A percentile compares a stretch with the other conserved stretches of the same genome.
Evolutionary conservation across 1,140 invertebrate genomes (phyloP).

Genomic region (Drosophila repleta): DNA sequence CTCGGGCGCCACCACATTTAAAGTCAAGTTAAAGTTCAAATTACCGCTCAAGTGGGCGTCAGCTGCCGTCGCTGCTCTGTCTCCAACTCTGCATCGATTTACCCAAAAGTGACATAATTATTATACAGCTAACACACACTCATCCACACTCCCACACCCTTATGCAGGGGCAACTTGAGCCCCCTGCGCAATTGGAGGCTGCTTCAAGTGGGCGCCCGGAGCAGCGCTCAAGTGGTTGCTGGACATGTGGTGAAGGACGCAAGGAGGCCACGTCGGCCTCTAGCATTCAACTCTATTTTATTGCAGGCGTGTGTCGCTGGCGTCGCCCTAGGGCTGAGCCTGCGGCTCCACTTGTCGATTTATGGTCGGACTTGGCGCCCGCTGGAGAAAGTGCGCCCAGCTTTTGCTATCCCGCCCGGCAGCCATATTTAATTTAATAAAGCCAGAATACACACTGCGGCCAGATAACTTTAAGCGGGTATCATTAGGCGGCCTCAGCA

Average conservation of each 20-base stretch:
- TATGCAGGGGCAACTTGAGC: slow-evolving; percentile 23
- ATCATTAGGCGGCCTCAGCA: slow-evolving; percentile 55
- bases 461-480: slow-evolving; percentile 67
- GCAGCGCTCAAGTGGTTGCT: slow-evolving; percentile 50
- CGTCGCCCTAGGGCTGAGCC: slow-evolving; percentile 36
- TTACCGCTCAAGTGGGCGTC: slow-evolving; percentile 64
- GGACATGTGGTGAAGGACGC: slow-evolving; percentile 57
- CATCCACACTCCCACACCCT: slow-evolving; percentile 2
- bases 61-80: slow-evolving; percentile 42
- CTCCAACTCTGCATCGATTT: slow-evolving; percentile 55
- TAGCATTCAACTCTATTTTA: slow-evolving; percentile 50
- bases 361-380: slow-evolving; percentile 55
- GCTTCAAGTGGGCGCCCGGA: slow-evolving; percentile 32
- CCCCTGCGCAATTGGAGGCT: slow-evolving; percentile 33
- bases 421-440: slow-evolving; percentile 72
- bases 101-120: slow-evolving; percentile 75
- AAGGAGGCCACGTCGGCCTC: slow-evolving; percentile 26
- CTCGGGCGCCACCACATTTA: slow-evolving; percentile 53
- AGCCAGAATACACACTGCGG: slow-evolving; percentile 31
- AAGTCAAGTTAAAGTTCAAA: slow-evolving; percentile 81
- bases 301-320: slow-evolving; percentile 56
- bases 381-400: slow-evolving; percentile 31
- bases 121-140: slow-evolving; percentile 58
- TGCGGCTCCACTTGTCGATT: slow-evolving; percentile 47
- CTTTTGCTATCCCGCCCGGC: slow-evolving; percentile 2